Conservation (phyloP, 1,140 invertebrate species). For the Bombyx mandarina region DNA sequence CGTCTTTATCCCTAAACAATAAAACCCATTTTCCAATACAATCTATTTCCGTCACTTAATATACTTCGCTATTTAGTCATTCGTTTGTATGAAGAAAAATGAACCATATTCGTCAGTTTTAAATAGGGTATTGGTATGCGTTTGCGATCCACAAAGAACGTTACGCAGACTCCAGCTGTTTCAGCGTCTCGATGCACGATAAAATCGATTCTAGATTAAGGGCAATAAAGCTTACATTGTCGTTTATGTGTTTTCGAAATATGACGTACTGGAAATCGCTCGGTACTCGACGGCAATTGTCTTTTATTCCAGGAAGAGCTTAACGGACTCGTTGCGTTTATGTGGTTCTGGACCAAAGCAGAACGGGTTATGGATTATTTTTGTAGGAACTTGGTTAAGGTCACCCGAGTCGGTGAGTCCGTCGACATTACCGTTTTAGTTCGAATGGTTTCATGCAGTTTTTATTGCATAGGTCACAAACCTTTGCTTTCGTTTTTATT, state of each 20-base stretch:
- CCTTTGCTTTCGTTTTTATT: conserved; percentile 41
- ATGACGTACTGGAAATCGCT: conserved; percentile 21
- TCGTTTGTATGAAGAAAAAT: conserved; percentile 25
- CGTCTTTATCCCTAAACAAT: conserved; percentile 5
- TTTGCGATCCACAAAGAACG: conserved; percentile 30
- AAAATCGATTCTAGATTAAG: conserved; percentile 18
- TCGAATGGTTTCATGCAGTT: conserved; percentile 61
- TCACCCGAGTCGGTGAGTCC: conserved; percentile 37
- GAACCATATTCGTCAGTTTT: conserved; percentile 23
- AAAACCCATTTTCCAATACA: conserved; percentile 3
- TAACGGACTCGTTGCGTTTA: conserved; percentile 10
- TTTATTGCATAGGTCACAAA: conserved; percentile 63
- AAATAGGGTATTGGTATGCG: too few species aligned
- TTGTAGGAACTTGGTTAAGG: conserved; percentile 25
- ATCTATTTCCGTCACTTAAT: not conserved
- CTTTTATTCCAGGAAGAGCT: conserved; percentile 32
- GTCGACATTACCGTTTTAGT: conserved; percentile 65
- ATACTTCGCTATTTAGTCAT: not conserved
- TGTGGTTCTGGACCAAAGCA: conserved; percentile 18
- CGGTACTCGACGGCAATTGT: conserved; percentile 41
- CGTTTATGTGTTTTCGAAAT: conserved; percentile 12
- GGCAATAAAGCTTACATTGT: conserved; percentile 17
- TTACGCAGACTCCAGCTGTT: conserved; percentile 42
- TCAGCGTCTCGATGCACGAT: conserved; percentile 21
- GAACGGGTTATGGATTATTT: conserved; percentile 17